Evolutionary conservation across 2,888 invertebrate genomes (phyloP).

Genomic region (Acronicta leporina): DNA sequence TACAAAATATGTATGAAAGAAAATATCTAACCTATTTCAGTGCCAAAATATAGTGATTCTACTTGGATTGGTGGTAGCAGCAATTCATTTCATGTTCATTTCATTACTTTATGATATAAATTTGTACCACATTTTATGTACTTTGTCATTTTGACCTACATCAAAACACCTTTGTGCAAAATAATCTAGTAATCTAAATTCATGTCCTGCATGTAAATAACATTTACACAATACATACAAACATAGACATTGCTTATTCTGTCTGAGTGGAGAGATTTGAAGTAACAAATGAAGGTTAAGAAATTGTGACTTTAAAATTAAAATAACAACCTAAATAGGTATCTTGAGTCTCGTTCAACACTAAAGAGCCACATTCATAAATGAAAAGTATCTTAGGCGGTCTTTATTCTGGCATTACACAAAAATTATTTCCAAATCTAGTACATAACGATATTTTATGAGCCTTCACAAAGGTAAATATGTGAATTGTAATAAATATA

Average conservation of each 20-base stretch:
- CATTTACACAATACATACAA: slow-evolving; percentile 8
- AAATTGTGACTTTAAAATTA: neutral
- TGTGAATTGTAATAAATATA: no score
- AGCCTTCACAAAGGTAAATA: no score
- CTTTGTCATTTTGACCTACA: slow-evolving; percentile 26
- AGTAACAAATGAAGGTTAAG: slow-evolving; percentile 12
- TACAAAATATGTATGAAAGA: neutral
- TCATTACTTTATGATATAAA: neutral
- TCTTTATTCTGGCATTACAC: neutral
- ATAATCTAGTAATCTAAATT: slow-evolving; percentile 23
- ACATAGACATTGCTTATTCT: slow-evolving; percentile 26
- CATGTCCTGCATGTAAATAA: slow-evolving; percentile 13
- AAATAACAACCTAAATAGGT: neutral
- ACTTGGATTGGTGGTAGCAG: slow-evolving; percentile 5
- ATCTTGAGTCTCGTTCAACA: neutral
- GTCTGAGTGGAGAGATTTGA: slow-evolving; percentile 5
- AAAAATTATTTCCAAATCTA: no score
- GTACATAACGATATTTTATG: no score
- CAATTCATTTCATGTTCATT: slow-evolving; percentile 4
- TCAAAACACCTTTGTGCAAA: slow-evolving; percentile 18
- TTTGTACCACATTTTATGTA: neutral
- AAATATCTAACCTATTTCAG: slow-evolving; percentile 3
- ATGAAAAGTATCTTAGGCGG: neutral
- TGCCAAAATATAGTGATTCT: slow-evolving; percentile 15
- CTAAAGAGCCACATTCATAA: neutral